A percentile compares a stretch with the other conserved stretches of the same genome.
Evolutionary conservation across 2,113 vertebrate genomes (phyloP).

Genomic region (Agapornis roseicollis): DNA sequence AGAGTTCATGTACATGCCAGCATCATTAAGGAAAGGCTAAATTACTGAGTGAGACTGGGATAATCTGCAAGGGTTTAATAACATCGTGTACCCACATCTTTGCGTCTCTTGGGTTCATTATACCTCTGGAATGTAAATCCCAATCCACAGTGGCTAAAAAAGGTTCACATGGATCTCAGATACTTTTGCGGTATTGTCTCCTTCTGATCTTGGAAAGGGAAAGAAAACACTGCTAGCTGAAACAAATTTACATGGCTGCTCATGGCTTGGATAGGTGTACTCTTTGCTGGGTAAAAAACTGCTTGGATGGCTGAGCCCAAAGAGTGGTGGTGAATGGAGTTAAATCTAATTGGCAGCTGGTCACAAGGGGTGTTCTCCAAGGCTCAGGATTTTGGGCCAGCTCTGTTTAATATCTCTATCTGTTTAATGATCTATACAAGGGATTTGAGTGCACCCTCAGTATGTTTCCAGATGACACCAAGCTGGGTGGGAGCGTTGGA

Average conservation of each 20-base stretch:
- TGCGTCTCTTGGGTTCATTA: not conserved
- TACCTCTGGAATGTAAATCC: conserved; percentile 25
- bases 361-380: not conserved
- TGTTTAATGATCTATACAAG: not conserved
- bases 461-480: not conserved
- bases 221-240: not conserved
- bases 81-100: not conserved
- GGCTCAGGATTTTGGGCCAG: not conserved
- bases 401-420: not conserved
- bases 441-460: not conserved
- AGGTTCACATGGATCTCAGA: not conserved
- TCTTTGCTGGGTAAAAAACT: not conserved
- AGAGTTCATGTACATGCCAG: not conserved
- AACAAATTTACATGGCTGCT: not conserved
- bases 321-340: not conserved
- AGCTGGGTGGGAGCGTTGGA: not conserved
- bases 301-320: not conserved
- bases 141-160: not conserved
- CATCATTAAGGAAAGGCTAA: not conserved
- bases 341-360: not conserved
- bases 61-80: not conserved
- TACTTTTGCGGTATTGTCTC: not conserved
- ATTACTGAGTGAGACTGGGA: not conserved
- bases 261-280: not conserved
- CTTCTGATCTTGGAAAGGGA: not conserved